Evolutionary conservation across 2,888 invertebrate genomes (phyloP).

Genomic region (Caprella mutica): DNA sequence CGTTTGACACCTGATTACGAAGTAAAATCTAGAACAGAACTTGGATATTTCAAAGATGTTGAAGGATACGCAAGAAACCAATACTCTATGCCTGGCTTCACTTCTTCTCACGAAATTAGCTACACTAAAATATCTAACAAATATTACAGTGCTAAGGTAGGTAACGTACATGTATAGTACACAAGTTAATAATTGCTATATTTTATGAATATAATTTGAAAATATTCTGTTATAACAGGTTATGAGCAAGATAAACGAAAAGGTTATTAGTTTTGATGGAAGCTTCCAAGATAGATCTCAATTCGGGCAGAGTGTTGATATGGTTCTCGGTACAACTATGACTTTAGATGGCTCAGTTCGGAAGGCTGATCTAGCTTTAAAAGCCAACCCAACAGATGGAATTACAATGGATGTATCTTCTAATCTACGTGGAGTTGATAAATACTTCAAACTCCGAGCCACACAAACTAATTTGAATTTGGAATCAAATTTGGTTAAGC

Average conservation of each 20-base stretch:
- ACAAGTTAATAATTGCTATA: no score
- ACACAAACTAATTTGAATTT: conserved; percentile 10
- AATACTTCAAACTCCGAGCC: conserved; percentile 11
- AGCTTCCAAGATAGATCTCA: conserved; percentile 11
- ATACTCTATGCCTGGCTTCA: neutral
- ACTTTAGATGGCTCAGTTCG: neutral
- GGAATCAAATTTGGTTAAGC: conserved; percentile 19
- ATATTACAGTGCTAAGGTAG: conserved; percentile 18
- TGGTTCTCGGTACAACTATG: neutral
- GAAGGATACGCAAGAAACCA: neutral
- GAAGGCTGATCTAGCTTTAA: neutral
- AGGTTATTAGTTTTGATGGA: conserved; percentile 11
- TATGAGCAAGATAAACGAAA: no score
- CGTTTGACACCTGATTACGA: neutral
- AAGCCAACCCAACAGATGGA: no score
- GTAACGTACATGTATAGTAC: no score
- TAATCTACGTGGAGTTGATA: neutral
- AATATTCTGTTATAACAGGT: no score
- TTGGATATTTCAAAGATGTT: neutral
- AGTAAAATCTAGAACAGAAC: neutral
- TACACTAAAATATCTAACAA: conserved; percentile 9
- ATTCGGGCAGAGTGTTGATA: conserved; percentile 1
- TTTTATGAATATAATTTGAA: no score
- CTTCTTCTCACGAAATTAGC: neutral
- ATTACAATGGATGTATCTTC: no score